phyloP scores from a whole-genome alignment of 2,113 vertebrate species.

The Pseudopodoces humilis region DNA sequence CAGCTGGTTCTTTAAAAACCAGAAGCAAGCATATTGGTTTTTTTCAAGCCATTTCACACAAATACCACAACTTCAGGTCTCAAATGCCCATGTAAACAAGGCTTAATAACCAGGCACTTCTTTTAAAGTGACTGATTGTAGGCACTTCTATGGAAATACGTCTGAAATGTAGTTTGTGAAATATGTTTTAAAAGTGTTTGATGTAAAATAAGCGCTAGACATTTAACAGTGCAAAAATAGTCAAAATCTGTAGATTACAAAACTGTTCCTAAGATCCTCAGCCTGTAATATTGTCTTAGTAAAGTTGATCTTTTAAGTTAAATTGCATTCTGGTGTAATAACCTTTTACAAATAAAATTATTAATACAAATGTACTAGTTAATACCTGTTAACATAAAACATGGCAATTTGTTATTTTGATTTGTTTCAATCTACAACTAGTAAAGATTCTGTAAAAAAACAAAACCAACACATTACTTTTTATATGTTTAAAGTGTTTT shows the following conservation, averaged over 20 bases:
- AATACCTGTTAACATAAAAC: constrained; percentile 61
- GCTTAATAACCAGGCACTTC: constrained; percentile 52
- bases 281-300: constrained; percentile 70
- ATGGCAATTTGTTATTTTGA: constrained; percentile 53
- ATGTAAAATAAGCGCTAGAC: constrained; percentile 76
- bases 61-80: neutral
- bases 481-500: constrained; percentile 25
- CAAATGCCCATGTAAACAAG: constrained; percentile 5
- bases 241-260: constrained; percentile 67
- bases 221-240: constrained; percentile 72
- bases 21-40: neutral
- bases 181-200: constrained; percentile 72
- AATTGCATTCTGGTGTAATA: constrained; percentile 67
- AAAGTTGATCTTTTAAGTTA: constrained; percentile 60
- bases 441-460: constrained; percentile 45
- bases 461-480: neutral
- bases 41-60: neutral
- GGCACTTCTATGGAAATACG: constrained; percentile 60
- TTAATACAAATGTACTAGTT: constrained; percentile 61
- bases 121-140: constrained; percentile 59
- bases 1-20: neutral
- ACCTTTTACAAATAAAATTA: constrained; percentile 59
- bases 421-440: constrained; percentile 40
- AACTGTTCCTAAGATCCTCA: constrained; percentile 67
- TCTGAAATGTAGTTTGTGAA: constrained; percentile 74